These are phyloP conservation scores for Carollia perspicillata DNA, from an alignment of 2,113 vertebrate genomes.

Conservation along the genomic window DNA sequence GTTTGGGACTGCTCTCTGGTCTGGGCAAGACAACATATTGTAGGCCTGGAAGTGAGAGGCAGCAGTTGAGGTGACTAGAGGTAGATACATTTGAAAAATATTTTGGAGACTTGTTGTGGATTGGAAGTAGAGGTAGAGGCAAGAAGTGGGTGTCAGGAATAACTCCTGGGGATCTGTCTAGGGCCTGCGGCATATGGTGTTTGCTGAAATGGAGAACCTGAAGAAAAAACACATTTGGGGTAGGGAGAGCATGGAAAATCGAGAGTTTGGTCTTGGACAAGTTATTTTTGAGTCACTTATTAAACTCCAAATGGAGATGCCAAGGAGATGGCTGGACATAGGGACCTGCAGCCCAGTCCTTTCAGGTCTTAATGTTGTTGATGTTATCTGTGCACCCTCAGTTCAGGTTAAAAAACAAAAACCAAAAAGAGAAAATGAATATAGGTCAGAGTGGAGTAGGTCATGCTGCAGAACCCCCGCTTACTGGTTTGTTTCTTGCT, in stretches of 20 bases:
- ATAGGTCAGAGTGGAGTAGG: not conserved
- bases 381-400: not conserved
- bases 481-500: not conserved
- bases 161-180: not conserved
- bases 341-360: not conserved
- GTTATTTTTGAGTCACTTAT: not conserved
- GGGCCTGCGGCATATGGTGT: not conserved
- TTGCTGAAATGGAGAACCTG: not conserved
- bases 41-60: not conserved
- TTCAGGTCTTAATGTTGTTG: not conserved
- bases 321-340: not conserved
- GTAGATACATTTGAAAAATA: not conserved
- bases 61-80: not conserved
- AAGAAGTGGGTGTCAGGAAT: not conserved
- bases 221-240: not conserved
- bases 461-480: not conserved
- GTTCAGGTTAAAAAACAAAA: not conserved
- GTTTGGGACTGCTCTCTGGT: not conserved
- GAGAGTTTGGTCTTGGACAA: not conserved
- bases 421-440: not conserved
- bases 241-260: not conserved
- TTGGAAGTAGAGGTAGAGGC: not conserved
- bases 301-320: not conserved
- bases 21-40: not conserved
- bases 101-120: not conserved